Base-by-base conservation (phyloP, 2,797 vertebrate genomes). In the Labeo calbasu region DNA sequence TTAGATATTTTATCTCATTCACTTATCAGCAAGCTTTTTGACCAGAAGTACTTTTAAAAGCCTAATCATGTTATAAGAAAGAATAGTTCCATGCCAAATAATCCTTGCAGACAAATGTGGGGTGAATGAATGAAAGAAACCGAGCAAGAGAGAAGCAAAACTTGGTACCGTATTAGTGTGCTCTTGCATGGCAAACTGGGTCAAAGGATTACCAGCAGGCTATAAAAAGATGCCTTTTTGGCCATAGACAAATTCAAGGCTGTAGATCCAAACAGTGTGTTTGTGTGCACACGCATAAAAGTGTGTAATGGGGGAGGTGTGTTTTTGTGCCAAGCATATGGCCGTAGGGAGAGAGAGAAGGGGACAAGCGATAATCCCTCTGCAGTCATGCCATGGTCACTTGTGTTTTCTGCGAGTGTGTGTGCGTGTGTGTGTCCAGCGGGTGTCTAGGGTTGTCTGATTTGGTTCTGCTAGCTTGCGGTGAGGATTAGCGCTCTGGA, bases 301-400 rank as follows among this genome's bases (percentile, higher is more conserved):
- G 86, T 82, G 81, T 84, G 81, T 77, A 76, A 57, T 43, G 84
- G 84, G 86, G 88, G 88, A 84, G 81, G 69, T 55, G 85, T 88
- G 88, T 92, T 87, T 86, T 69, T 89, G 86, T 91, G 89, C 84
- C 87, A 91, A 94, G 90, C 94, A 93, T 94, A 94, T 95, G 94
- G 92, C 88, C 86, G 89, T 86, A 90, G 89, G 89, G 86, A 92
- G 86, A 87, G 90, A 92, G 87, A 92, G 89, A 66, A 66, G 87
- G 51, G 79, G 79, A 53, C 83, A 68, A 91, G 86, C 86, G 88
- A 93, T 94, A 93, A 94, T 94, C 92, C 92, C 88, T 91, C 87
- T 87, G 89, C 83, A 85, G 85, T 81, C 82, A n/a, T 80, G 77
- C 66, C 81, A 79, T 71, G 43, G 84, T 83, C 79, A 84, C 65